Percentiles rank a stretch among this genome's conserved stretches.
Conservation (phyloP, 2,113 vertebrate species). For the Saccopteryx bilineata region DNA sequence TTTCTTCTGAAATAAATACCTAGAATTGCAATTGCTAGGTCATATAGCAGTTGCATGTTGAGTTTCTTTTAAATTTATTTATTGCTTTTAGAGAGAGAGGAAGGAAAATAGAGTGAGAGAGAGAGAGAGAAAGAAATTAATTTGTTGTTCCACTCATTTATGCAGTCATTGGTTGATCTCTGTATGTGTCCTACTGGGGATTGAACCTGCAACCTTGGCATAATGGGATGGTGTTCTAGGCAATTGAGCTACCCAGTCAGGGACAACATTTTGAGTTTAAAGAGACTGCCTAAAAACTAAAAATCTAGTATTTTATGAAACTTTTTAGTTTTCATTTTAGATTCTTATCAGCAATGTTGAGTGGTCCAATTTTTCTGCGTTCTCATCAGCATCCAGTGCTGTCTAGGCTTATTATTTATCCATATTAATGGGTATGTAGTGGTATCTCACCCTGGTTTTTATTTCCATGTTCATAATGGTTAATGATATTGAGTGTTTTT, state of each 20-base stretch:
- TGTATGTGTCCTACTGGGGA: too few species aligned
- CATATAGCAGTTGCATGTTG: background rate
- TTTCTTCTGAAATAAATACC: background rate
- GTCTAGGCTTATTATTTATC: background rate
- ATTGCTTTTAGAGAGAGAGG: too few species aligned
- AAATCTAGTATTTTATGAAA: background rate
- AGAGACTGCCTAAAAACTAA: conserved; percentile 20
- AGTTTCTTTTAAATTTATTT: background rate
- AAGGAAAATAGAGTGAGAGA: too few species aligned
- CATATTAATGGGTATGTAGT: background rate
- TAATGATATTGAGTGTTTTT: background rate
- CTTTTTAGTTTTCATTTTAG: background rate
- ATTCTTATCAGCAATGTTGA: background rate
- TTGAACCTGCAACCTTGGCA: too few species aligned
- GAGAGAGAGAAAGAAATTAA: too few species aligned
- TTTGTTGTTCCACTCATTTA: too few species aligned
- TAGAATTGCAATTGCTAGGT: background rate
- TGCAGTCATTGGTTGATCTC: too few species aligned
- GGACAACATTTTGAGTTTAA: background rate
- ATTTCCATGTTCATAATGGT: background rate
- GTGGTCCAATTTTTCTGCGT: background rate
- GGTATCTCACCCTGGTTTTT: background rate
- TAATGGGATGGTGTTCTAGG: too few species aligned
- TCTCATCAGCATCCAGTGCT: background rate
- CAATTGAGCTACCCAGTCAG: too few species aligned